phyloP scores from a whole-genome alignment of 2,797 vertebrate species.

The Cirrhinus mrigala region DNA sequence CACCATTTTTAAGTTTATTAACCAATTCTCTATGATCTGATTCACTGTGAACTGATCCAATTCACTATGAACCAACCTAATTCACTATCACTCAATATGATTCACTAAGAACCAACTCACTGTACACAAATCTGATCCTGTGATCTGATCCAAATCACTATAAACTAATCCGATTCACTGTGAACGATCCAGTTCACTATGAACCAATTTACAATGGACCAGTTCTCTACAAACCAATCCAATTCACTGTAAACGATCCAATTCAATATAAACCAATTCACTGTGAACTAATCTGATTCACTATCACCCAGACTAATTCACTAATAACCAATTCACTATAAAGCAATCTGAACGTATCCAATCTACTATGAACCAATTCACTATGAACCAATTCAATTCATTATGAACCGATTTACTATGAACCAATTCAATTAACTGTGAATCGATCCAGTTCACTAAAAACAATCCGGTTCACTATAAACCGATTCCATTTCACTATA shows the following conservation, averaged over 20 bases:
- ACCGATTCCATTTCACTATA: background rate
- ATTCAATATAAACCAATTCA: background rate
- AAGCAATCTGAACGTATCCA: background rate
- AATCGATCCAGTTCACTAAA: background rate
- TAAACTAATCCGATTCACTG: background rate
- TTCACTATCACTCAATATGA: background rate
- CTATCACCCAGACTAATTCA: background rate
- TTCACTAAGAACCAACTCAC: background rate
- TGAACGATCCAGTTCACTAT: background rate
- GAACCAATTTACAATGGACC: no score
- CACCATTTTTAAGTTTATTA: no score
- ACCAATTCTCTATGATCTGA: background rate
- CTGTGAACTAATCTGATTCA: background rate
- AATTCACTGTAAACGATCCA: background rate
- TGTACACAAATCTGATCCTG: background rate
- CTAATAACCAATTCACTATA: background rate
- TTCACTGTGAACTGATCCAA: background rate
- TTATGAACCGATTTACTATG: background rate
- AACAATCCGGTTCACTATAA: background rate
- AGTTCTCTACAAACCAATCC: background rate
- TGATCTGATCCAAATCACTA: background rate
- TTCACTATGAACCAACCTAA: background rate
- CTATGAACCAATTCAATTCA: background rate
- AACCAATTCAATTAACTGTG: background rate
- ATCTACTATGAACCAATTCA: background rate